Conservation (phyloP, 2,113 vertebrate genomes). For the Chaetorhynchus papuensis region DNA sequence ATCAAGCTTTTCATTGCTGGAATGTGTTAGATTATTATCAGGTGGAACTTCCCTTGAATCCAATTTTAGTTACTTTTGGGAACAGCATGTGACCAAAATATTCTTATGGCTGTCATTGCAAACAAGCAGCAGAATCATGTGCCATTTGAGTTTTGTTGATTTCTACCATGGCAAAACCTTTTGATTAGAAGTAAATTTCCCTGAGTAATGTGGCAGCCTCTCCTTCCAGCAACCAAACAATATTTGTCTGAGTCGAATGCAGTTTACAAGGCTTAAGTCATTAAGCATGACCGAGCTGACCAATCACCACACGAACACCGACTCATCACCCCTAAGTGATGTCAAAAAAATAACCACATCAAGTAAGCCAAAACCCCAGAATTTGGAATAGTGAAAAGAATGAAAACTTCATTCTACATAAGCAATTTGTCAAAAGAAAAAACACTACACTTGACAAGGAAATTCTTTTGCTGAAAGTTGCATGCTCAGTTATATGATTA, state of each 20-base stretch:
- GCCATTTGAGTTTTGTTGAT: not conserved
- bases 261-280: not conserved
- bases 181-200: not conserved
- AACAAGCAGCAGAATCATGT: not conserved
- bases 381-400: not conserved
- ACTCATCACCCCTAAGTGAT: not conserved
- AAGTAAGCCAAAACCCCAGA: not conserved
- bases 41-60: not conserved
- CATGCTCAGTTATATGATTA: not conserved
- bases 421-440: not conserved
- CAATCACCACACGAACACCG: rapidly evolving
- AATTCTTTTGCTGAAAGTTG: not conserved
- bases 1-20: too few species aligned
- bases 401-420: not conserved
- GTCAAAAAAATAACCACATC: conserved; percentile 9
- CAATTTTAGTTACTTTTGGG: not conserved
- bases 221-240: not conserved
- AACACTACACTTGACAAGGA: not conserved
- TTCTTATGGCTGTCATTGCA: not conserved
- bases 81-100: not conserved
- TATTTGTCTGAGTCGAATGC: not conserved
- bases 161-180: not conserved
- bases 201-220: not conserved
- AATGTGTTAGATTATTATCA: not conserved
- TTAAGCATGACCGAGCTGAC: not conserved